Base-by-base conservation (phyloP, 2,113 vertebrate genomes). In the Columba livia region DNA sequence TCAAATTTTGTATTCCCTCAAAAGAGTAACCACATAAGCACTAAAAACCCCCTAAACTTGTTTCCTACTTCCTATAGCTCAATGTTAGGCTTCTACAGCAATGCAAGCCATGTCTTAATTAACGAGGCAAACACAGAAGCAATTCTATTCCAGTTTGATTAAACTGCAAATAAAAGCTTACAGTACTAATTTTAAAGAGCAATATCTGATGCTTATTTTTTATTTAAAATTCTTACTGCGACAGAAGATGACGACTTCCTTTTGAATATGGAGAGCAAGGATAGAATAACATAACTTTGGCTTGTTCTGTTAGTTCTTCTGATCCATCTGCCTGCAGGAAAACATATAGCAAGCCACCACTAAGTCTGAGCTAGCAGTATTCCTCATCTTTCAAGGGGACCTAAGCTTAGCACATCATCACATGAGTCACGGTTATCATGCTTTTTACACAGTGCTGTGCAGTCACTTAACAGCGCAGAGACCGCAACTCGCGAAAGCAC, bases 391-490 rank as follows among this genome's bases (percentile, higher is more conserved):
- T 85, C 71, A 47, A 24, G 36, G 9, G 15, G 44, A 66, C 16
- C 44, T 34, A 54, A 73, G 11, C 36, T 83, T 42, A 25, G 40
- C 15, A 60, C 57, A 74, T 15, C 31, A 81, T 53, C 34, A 53
- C 2, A 32, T 2, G 34, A 74, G 44, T 31, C 44, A 17, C 1
- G 29, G 42, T 11, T 60, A 17, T 8, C 14, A 6, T 5, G 24
- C 54, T 85, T 75, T 67, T 31, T 47, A 47, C 18, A 47, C 44
- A 47, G 38, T 5, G 32, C 29, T 56, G 34, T 47, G 57, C 48
- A 53, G 18, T 47, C 61, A 38, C 0, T 0, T 11, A 32, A 47
- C 0, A 4, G 64, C 42, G 4, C 1, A 74, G 70, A 78, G 44
- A 32, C 18, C 3, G 0, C 5, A 69, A 71, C 26, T 14, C 3